Evolutionary conservation across 2,888 invertebrate genomes (phyloP).

Genomic region (Perdita meconis): DNA sequence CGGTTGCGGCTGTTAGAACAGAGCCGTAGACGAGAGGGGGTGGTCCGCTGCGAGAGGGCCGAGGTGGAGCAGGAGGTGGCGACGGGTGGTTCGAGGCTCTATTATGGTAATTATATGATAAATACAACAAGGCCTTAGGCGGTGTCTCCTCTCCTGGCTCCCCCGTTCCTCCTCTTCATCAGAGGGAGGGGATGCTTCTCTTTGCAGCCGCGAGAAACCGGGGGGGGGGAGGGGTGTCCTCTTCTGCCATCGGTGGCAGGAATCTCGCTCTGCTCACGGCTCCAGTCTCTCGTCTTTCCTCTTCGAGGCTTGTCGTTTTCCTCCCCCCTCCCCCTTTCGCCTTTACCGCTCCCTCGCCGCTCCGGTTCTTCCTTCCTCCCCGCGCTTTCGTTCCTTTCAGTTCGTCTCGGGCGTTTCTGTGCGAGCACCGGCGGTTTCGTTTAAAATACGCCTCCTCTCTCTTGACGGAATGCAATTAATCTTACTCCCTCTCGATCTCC

Average conservation of each 20-base stretch:
- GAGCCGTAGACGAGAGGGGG: constrained; percentile 47
- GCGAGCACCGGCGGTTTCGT: constrained; percentile 76
- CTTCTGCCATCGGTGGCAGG: constrained; percentile 80
- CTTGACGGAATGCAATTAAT: constrained; percentile 83
- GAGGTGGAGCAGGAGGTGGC: constrained; percentile 57
- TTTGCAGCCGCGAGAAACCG: constrained; percentile 65
- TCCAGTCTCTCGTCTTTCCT: constrained; percentile 67
- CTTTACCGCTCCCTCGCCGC: constrained; percentile 2
- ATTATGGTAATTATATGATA: constrained; percentile 85
- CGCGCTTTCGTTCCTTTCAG: constrained; percentile 53
- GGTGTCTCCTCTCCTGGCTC: constrained; percentile 72
- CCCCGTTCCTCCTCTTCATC: constrained; percentile 21
- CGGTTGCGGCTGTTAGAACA: constrained; percentile 75
- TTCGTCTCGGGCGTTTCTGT: constrained; percentile 62
- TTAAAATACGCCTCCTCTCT: constrained; percentile 81
- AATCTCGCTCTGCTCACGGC: constrained; percentile 72
- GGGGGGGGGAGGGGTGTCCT: constrained; percentile 68
- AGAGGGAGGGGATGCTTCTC: constrained; percentile 53
- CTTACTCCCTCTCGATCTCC: constrained; percentile 78
- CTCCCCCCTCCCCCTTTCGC: constrained; percentile 18
- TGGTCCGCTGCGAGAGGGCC: constrained; percentile 40
- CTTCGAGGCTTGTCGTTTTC: constrained; percentile 62
- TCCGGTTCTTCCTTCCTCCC: constrained; percentile 52
- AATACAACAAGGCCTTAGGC: constrained; percentile 83
- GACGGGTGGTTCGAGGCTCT: constrained; percentile 78